A percentile compares a stretch with the other conserved stretches of the same genome.
Conservation (phyloP, 1,140 invertebrate genomes). For the Heterodera schachtii region DNA sequence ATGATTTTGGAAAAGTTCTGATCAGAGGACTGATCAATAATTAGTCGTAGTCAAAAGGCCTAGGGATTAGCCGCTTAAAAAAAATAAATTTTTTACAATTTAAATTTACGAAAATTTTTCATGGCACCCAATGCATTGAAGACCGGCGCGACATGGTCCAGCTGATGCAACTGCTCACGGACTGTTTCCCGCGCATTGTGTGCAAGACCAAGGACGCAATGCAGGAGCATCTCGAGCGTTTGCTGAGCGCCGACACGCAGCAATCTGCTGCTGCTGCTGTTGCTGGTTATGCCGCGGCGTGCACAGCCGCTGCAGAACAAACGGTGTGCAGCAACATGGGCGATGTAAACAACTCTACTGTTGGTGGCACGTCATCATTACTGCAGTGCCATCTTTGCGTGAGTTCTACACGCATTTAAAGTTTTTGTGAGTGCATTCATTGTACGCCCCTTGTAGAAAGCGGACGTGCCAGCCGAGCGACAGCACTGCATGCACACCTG, state of each 20-base stretch:
- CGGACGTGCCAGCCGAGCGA: neutral
- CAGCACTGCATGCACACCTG: neutral
- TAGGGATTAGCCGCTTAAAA: too few relatives aligned
- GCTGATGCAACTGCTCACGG: conserved; percentile 21
- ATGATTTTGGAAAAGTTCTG: too few relatives aligned
- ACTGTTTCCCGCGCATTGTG: conserved; percentile 27
- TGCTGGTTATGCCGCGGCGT: too few relatives aligned
- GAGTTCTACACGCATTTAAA: too few relatives aligned
- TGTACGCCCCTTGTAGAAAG: neutral
- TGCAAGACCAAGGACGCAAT: conserved; percentile 20
- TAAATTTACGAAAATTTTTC: too few relatives aligned
- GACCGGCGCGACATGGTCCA: conserved; percentile 26
- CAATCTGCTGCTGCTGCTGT: too few relatives aligned
- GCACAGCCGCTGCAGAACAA: too few relatives aligned
- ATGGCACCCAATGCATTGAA: conserved; percentile 27
- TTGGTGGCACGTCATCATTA: too few relatives aligned
- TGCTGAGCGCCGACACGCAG: conserved; percentile 1
- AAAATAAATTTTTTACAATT: too few relatives aligned
- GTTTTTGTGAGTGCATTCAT: neutral
- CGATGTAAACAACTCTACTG: too few relatives aligned
- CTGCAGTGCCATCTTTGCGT: neutral
- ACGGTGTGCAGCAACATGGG: neutral
- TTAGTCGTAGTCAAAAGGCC: too few relatives aligned
- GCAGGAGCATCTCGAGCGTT: neutral
- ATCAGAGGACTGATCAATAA: too few relatives aligned